Conservation (phyloP, 2,888 invertebrate genomes). For the Plagodis dolabraria region DNA sequence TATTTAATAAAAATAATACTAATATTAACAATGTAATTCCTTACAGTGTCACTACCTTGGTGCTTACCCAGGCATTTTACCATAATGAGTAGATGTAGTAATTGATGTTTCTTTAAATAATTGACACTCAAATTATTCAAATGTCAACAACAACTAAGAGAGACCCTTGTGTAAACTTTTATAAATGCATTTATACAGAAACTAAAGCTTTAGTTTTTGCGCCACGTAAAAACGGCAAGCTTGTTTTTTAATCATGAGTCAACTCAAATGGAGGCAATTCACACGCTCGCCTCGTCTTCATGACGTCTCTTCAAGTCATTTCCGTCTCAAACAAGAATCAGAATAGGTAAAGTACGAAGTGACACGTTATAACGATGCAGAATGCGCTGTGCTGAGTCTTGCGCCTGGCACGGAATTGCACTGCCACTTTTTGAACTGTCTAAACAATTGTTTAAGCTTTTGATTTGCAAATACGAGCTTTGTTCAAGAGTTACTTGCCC, state of each 20-base stretch:
- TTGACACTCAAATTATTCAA: too few species aligned
- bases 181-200: neutral
- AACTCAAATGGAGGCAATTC: conserved; percentile 35
- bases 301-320: conserved; percentile 29
- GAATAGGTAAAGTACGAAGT: conserved; percentile 27
- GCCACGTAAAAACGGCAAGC: conserved; percentile 26
- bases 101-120: too few species aligned
- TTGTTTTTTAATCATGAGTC: conserved; percentile 36
- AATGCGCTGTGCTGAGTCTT: conserved; percentile 17
- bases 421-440: conserved; percentile 21
- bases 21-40: too few species aligned
- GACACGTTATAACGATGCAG: conserved; percentile 33
- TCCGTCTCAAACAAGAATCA: conserved; percentile 24
- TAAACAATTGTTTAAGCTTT: conserved; percentile 17
- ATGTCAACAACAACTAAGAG: too few species aligned
- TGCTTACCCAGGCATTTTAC: too few species aligned
- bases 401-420: conserved; percentile 40
- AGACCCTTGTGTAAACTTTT: too few species aligned
- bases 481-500: too few species aligned
- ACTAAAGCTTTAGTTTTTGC: conserved; percentile 24
- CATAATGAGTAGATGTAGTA: too few species aligned
- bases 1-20: too few species aligned
- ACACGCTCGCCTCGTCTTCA: conserved; percentile 27
- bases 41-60: too few species aligned
- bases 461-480: neutral